Evolutionary conservation across 2,888 invertebrate genomes (phyloP).

Genomic region (Cerastis rubricosa): DNA sequence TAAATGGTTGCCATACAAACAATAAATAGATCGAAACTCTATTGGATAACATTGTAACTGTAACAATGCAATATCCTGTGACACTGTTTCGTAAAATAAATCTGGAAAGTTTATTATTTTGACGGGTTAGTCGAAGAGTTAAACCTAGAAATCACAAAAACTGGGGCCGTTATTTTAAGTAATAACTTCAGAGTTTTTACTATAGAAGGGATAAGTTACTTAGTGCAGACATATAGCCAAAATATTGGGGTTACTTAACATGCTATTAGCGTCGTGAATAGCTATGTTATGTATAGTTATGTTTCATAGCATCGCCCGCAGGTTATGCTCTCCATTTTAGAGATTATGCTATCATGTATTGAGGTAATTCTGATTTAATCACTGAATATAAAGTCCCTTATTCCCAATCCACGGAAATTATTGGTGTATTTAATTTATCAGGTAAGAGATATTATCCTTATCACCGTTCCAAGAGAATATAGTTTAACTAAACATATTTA

Average conservation of each 20-base stretch:
- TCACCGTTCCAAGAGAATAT: not conserved
- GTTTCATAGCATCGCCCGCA: slow-evolving; percentile 6
- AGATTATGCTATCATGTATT: not conserved
- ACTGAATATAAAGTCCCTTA: slow-evolving; percentile 33
- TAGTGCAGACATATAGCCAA: slow-evolving; percentile 29
- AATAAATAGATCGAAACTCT: slow-evolving; percentile 22
- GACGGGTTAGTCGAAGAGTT: not conserved
- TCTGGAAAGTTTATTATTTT: not conserved
- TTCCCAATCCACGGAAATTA: slow-evolving; percentile 35
- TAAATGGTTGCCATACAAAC: slow-evolving; percentile 39
- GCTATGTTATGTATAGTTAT: slow-evolving; percentile 40
- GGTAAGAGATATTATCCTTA: not conserved
- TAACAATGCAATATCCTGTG: slow-evolving; percentile 21
- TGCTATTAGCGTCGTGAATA: slow-evolving; percentile 27
- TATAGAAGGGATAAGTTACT: slow-evolving; percentile 27
- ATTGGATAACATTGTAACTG: slow-evolving; percentile 50
- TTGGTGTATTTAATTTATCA: not conserved
- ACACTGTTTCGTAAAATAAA: slow-evolving; percentile 19
- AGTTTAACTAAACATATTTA: not conserved
- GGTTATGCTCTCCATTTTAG: not conserved
- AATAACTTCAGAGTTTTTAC: slow-evolving; percentile 32
- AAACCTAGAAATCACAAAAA: slow-evolving; percentile 18
- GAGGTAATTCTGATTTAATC: not conserved
- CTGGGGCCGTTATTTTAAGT: not conserved
- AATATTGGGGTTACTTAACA: slow-evolving; percentile 40